phyloP scores from a whole-genome alignment of 2,113 vertebrate genomes.

The Callipepla squamata region DNA sequence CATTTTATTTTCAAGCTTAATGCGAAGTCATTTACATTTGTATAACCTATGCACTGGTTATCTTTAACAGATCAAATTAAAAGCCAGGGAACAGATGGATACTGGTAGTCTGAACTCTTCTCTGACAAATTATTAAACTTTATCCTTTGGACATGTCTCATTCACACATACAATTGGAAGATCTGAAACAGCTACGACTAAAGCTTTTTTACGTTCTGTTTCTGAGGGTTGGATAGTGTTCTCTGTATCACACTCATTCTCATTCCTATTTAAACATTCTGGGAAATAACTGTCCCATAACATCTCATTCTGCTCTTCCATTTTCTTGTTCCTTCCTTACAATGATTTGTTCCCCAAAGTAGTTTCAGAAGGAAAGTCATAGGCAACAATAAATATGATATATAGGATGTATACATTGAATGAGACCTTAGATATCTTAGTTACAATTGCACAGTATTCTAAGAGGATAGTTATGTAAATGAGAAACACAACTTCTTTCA shows the following conservation, averaged over 20 bases:
- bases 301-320: background rate
- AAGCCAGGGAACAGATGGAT: background rate
- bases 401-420: background rate
- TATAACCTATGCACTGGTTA: slow-evolving; percentile 17
- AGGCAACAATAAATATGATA: background rate
- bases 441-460: background rate
- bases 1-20: background rate
- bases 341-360: background rate
- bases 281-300: background rate
- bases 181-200: background rate
- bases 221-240: background rate
- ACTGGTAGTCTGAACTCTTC: background rate
- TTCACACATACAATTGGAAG: background rate
- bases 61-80: slow-evolving; percentile 22
- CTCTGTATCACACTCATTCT: background rate
- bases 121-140: background rate
- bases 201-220: background rate
- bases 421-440: background rate
- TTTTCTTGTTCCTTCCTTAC: background rate
- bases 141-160: background rate
- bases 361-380: background rate
- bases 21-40: background rate
- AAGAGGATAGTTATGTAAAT: background rate
- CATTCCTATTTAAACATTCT: background rate
- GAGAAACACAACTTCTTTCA: background rate